Evolutionary conservation across 2,888 invertebrate species (phyloP), one percentile per base, ranked within the genome.

Genomic region (Ametastegia equiseti): DNA sequence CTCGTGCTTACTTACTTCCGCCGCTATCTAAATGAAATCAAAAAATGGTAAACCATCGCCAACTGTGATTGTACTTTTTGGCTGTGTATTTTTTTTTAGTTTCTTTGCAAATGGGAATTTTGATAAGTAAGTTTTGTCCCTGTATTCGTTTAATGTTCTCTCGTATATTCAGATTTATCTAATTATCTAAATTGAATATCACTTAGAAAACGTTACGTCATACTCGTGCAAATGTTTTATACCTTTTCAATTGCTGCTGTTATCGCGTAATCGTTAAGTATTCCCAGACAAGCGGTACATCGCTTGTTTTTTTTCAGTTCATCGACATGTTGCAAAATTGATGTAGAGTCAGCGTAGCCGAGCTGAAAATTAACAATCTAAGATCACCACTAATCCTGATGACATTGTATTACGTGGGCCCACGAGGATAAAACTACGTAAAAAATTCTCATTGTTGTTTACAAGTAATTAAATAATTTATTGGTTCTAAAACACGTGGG

Each of bases 231-330:
- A 89, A 89, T 88, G 57, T 92, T 89, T 83, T 89, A 93, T 90
- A 93, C 91, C 84, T 94, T 92, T 83, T 92, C 91, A 9, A 93
- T 89, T 36, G 95, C 91, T n/a, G 92, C 89, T 13, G 94, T 92
- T 81, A 95, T 91, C 15, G 94, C 92, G 83, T 93, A 92, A 2
- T 92, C 90, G 86, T 96, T 95, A 78, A 97, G 93, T 6, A 97
- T 92, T 0, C 96, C 96, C 6, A 97, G 91, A 88, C 97, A 97
- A 75, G 94, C 93, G 0, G 94, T 90, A 87, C 97, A 97, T 0
- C 94, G 91, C 84, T 92, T 92, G 0, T 88, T 83, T 83, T 94
- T 94, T 6, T 90, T 87, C 82, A 92, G 92, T 88, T 94, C 94
- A 39, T 86, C 81, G 2, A 89, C 86, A 0, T 91, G 91, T 0